Base-by-base conservation (phyloP, 1,140 invertebrate genomes). In the Drosophila gunungcola region DNA sequence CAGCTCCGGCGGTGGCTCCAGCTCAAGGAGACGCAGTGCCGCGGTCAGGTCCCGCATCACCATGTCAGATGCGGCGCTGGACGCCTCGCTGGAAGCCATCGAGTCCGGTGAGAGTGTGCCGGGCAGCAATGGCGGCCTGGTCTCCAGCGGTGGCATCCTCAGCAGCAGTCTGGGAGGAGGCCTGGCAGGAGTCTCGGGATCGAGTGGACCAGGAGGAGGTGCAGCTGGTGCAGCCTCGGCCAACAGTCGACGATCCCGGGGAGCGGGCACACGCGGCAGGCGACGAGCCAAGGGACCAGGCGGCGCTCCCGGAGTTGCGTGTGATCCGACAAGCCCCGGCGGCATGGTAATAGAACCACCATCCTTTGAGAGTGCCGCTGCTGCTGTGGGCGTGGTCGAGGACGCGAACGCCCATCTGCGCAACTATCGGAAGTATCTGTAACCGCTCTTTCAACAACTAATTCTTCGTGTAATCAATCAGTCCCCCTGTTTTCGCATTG, bases 351-450 rank as follows among this genome's bases (percentile, higher is more conserved):
- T 69, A 29, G 91, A 92, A 62, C 91, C 91, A 46, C 91, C 91
- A 53, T 92, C 91, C 38, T 92, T 92, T 48, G 91, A 92, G 56
- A 88, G 81, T 52, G 91, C 91, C 29, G 91, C 91, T 4, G 91
- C 91, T 3, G 88, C 88, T 11, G 91, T 91, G 39, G 90, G 85
- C 38, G 84, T 88, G 41, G 88, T 73, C 25, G 76, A 83, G 64
- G 90, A 90, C 41, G 82, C 84, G 13, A 80, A 90, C 67, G 80
- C 72, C 25, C 90, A 92, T 70, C 67, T 92, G 75, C 82, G 90
- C 39, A 92, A 92, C 56, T 92, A 92, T 80, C 91, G 90, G 32
- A 92, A 92, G 63, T 92, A 91, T 89, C 90, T 92, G 90, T 92
- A 91, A 92, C 79, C 63, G 74, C 34, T 48, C 36, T 27, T 27